Evolutionary conservation across 1,140 invertebrate genomes (phyloP), one percentile per base, ranked within the genome.

Genomic region (Drosophila sulfurigaster): DNA sequence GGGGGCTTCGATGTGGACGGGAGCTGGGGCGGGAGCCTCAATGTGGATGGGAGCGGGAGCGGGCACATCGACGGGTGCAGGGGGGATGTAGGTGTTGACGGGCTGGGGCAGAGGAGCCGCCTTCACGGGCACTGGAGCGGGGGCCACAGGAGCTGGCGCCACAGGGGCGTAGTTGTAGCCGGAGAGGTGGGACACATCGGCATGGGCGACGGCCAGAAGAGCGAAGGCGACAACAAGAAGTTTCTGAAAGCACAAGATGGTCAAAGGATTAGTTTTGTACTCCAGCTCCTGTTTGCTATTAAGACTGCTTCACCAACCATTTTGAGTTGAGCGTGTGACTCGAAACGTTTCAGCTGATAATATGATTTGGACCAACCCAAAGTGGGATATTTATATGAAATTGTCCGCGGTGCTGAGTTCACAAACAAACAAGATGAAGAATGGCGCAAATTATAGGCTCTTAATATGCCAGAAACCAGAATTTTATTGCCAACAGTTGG

Each of bases 391-490:
- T 89, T 89, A 89, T 89, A 89, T 66, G 56, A 81, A 81, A 66
- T 38, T 54, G 48, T 13, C 66, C 25, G 60, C 72, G 65, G 79
- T 72, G 67, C 52, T 54, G 41, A 51, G 20, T 62, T 51, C 10
- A 73, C 49, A 32, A 13, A 32, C 43, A 41, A 68, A 64, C 58
- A 20, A 46, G 64, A 67, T 72, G 66, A 73, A 83, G 85, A 83
- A 78, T 79, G 78, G 78, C 67, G 69, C 67, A 89, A 75, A 83
- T 88, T 70, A 70, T 63, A 67, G 85, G 79, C 83, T 89, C 41
- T 82, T 88, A 88, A 87, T 80, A 83, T 88, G 83, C 76, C 73
- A 87, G 76, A 87, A 87, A 87, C 82, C 83, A 87, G 82, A 87
- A 87, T 87, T 87, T 80, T 66, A 87, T 69, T 71, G 65, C 70